phyloP scores from a whole-genome alignment of 2,888 invertebrate species.

The Protonemura montana region DNA sequence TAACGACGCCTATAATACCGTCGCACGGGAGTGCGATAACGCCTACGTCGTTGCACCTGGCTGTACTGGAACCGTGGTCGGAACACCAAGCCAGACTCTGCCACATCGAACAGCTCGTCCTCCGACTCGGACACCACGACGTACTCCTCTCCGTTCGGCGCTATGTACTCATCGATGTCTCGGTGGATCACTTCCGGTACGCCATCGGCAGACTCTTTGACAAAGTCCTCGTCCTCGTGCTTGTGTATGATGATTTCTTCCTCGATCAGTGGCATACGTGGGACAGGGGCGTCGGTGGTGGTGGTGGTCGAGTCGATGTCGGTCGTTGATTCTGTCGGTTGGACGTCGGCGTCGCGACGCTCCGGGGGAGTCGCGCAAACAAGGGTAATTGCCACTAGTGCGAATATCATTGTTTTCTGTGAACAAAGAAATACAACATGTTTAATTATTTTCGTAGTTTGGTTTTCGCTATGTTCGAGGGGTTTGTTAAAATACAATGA shows the following conservation, averaged over 20 bases:
- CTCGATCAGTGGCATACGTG: neutral
- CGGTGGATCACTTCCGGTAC: neutral
- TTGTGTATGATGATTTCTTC: constrained; percentile 14
- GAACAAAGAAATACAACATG: neutral
- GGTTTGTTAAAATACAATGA: too few relatives aligned
- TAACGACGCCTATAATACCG: neutral
- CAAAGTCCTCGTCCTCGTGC: constrained; percentile 19
- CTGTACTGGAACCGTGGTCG: constrained; percentile 29
- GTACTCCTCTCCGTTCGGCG: neutral
- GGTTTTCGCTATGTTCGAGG: neutral
- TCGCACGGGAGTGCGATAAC: neutral
- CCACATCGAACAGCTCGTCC: constrained; percentile 24
- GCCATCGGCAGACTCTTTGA: neutral
- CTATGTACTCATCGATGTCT: constrained; percentile 26
- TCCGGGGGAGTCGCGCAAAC: neutral
- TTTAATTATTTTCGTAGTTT: neutral
- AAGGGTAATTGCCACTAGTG: neutral
- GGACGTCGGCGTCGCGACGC: constrained; percentile 2
- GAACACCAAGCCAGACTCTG: constrained; percentile 26
- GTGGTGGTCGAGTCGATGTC: neutral
- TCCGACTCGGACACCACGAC: constrained; percentile 25
- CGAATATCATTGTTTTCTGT: neutral
- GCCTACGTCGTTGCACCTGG: neutral
- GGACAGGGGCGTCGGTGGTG: neutral
- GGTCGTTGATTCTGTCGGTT: neutral